A percentile compares a stretch with the other conserved stretches of the same genome.
These are phyloP conservation scores for Vidua macroura DNA, from an alignment of 2,113 vertebrate genomes.

Conservation along the genomic window DNA sequence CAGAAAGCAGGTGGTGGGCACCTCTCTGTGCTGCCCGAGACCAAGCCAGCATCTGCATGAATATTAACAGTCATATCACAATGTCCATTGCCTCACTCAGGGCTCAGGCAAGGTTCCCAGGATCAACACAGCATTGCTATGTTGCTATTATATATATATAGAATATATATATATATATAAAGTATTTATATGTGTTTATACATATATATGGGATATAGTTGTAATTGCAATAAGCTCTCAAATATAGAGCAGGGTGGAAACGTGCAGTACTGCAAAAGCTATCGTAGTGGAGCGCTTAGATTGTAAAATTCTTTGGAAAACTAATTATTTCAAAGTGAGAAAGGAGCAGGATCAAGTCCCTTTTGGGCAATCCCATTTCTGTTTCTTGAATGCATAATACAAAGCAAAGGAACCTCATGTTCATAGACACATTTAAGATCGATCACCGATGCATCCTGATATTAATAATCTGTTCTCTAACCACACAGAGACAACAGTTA, in stretches of 20 bases:
- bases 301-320: not conserved
- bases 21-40: not conserved
- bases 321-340: not conserved
- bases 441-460: not conserved
- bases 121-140: not conserved
- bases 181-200: not conserved
- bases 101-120: not conserved
- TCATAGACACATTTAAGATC: not conserved
- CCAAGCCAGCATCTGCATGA: not conserved
- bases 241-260: not conserved
- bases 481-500: not conserved
- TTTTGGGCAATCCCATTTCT: not conserved
- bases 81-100: not conserved
- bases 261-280: not conserved
- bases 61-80: not conserved
- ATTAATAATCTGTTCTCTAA: not conserved
- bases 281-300: rapidly evolving
- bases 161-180: not conserved
- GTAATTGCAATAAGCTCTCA: not conserved
- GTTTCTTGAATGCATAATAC: not conserved
- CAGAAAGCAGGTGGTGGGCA: not conserved
- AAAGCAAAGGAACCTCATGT: not conserved
- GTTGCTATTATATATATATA: not conserved
- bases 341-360: not conserved
- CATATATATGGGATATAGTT: not conserved